Conservation (phyloP, 1,140 invertebrate species). For the Saxidomus purpurata region DNA sequence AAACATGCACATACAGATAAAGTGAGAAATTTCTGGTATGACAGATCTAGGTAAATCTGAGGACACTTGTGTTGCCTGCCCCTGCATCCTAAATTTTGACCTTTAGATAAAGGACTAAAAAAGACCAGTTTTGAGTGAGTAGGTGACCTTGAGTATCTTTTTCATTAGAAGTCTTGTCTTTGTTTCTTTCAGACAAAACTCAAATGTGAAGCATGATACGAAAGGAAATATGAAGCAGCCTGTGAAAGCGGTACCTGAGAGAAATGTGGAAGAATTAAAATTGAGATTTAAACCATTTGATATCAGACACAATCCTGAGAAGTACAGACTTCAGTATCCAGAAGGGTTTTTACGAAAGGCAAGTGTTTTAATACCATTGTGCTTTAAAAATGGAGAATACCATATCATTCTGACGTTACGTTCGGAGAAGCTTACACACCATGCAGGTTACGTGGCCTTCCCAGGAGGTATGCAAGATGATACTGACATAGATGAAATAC, state of each 20-base stretch:
- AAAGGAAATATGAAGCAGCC: not conserved
- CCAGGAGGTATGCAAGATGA: constrained; percentile 74
- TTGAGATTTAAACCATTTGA: constrained; percentile 32
- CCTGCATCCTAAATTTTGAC: too few species aligned
- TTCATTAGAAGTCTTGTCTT: too few species aligned
- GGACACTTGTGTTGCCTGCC: too few species aligned
- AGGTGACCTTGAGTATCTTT: too few species aligned
- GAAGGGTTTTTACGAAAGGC: constrained; percentile 45
- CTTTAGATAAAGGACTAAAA: too few species aligned
- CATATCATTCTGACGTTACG: constrained; percentile 68
- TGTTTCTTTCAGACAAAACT: too few species aligned
- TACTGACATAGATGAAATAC: constrained; percentile 66
- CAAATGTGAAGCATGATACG: too few species aligned
- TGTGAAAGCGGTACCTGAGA: not conserved
- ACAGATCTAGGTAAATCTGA: too few species aligned
- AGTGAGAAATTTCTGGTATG: too few species aligned
- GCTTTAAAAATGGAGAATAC: constrained; percentile 59
- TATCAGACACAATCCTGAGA: not conserved
- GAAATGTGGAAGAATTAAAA: not conserved
- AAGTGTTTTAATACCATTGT: constrained; percentile 73
- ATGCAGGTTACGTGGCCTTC: constrained; percentile 73
- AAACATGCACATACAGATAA: too few species aligned
- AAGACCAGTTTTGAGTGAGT: too few species aligned
- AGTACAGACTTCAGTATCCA: constrained; percentile 1
- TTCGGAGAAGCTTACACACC: constrained; percentile 64